These are phyloP conservation scores for Helicolenus hilgendorfi DNA, from an alignment of 2,797 vertebrate species.

Conservation along the genomic window DNA sequence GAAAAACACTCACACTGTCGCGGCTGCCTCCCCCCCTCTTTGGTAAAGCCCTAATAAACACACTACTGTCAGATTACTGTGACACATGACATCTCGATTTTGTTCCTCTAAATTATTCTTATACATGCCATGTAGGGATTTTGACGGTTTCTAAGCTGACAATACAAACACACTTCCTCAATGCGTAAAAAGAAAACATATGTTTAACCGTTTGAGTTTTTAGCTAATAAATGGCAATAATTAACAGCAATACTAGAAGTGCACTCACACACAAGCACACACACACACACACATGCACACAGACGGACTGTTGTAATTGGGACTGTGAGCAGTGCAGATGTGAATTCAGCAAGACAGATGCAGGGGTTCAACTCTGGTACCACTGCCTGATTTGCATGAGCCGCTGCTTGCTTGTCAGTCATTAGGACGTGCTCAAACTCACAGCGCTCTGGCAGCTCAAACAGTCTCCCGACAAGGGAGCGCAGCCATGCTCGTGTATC, in stretches of 20 bases:
- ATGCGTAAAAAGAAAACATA: neutral
- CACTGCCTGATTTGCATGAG: constrained; percentile 84
- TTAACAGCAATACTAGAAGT: neutral
- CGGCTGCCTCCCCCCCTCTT: neutral
- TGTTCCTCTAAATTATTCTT: neutral
- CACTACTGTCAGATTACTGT: neutral
- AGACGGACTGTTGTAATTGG: constrained; percentile 48
- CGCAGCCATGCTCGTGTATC: constrained; percentile 25
- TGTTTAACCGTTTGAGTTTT: neutral
- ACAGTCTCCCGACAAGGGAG: constrained; percentile 57
- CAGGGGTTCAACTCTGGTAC: constrained; percentile 81
- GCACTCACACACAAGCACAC: neutral
- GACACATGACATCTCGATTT: neutral
- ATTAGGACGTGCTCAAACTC: constrained; percentile 76
- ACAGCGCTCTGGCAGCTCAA: constrained; percentile 51
- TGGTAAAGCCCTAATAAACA: neutral
- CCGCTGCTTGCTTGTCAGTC: constrained; percentile 80
- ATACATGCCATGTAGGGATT: neutral
- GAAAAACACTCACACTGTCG: neutral
- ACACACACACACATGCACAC: neutral
- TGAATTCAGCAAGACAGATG: constrained; percentile 77
- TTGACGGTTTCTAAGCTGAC: neutral
- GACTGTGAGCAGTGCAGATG: constrained; percentile 57
- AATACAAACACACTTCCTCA: neutral
- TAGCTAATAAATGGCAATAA: neutral